These are phyloP conservation scores for Drosophila fulvimacula DNA, from an alignment of 2,888 invertebrate species.

Conservation along the genomic window DNA sequence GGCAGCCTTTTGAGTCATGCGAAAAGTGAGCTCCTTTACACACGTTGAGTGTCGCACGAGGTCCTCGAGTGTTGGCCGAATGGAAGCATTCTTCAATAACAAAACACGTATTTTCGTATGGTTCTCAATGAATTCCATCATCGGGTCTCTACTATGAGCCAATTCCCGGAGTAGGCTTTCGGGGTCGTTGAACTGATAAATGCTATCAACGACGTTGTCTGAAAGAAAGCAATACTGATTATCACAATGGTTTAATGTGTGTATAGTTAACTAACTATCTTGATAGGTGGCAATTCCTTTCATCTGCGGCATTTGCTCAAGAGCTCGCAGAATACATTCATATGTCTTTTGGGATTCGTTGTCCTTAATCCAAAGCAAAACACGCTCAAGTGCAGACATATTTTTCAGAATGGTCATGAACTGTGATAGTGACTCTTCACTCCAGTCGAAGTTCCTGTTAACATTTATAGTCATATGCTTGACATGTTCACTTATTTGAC, in stretches of 20 bases:
- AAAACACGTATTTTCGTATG: constrained; percentile 33
- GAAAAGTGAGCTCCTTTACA: constrained; percentile 23
- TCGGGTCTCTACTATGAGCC: constrained; percentile 18
- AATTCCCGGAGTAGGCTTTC: constrained; percentile 17
- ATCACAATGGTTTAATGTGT: too few species aligned
- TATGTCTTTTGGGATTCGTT: constrained; percentile 10
- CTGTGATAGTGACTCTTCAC: neutral
- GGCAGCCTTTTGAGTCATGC: constrained; percentile 15
- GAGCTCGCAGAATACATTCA: constrained; percentile 5
- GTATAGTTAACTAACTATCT: constrained; percentile 21
- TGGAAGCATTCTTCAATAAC: constrained; percentile 19
- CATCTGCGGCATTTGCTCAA: constrained; percentile 12
- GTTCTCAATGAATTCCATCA: constrained; percentile 14
- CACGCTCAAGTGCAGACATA: constrained; percentile 26
- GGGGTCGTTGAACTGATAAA: constrained; percentile 22
- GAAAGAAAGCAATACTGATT: neutral
- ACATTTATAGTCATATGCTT: constrained; percentile 29
- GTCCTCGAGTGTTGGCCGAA: constrained; percentile 17
- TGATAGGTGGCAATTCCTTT: constrained; percentile 35
- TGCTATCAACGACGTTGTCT: constrained; percentile 29
- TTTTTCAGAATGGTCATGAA: neutral
- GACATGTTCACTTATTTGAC: constrained; percentile 14
- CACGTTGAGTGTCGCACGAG: constrained; percentile 24
- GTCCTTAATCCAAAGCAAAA: constrained; percentile 35
- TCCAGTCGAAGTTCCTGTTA: constrained; percentile 30